phyloP scores from a whole-genome alignment of 2,797 vertebrate genomes.

The Lepidocolaptes lacrymiger region DNA sequence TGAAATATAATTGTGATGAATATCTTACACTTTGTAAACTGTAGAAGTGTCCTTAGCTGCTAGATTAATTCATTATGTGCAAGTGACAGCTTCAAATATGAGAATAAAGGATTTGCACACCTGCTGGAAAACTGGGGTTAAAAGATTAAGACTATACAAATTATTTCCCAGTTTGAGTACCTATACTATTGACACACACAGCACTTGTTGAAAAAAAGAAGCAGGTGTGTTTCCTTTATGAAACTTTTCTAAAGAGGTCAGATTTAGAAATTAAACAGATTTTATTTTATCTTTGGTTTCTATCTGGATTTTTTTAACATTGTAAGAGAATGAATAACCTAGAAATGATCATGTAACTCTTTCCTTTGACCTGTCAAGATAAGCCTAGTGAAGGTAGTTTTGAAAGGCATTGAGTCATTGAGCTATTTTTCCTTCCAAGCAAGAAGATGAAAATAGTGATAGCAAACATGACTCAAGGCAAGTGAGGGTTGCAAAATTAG shows the following conservation, averaged over 20 bases:
- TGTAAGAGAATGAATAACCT: background rate
- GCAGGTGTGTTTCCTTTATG: background rate
- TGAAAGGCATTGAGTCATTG: background rate
- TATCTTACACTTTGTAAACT: background rate
- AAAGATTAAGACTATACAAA: background rate
- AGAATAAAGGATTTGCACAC: background rate
- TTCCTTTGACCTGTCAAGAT: background rate
- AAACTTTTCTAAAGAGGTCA: background rate
- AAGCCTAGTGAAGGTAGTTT: background rate
- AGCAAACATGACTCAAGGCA: background rate
- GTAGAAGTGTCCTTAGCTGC: background rate
- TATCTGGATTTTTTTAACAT: background rate
- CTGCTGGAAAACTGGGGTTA: background rate
- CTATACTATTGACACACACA: background rate
- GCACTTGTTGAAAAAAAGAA: constrained; percentile 17
- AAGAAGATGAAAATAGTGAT: background rate
- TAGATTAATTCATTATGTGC: background rate
- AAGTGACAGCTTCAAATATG: background rate
- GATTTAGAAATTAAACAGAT: background rate
- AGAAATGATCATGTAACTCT: background rate
- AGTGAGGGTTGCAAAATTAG: background rate
- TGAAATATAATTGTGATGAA: background rate
- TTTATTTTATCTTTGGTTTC: background rate
- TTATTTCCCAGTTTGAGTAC: background rate
- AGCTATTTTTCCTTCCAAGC: background rate